phyloP scores from a whole-genome alignment of 2,113 vertebrate genomes.

The Charina bottae region DNA sequence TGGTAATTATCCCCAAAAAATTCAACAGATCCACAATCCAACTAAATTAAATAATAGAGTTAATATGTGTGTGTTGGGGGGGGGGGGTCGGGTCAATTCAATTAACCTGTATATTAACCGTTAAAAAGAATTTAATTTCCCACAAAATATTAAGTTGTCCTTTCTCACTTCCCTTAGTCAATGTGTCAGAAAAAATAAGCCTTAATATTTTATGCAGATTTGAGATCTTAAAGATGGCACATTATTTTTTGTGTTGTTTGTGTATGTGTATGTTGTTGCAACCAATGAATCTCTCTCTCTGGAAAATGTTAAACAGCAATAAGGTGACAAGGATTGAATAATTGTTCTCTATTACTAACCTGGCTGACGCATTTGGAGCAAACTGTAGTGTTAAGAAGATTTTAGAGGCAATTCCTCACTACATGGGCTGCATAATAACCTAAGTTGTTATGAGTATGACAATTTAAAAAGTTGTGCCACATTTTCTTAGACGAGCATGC shows the following conservation, averaged over 20 bases:
- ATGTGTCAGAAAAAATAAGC: not conserved
- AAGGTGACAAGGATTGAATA: not conserved
- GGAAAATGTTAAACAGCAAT: not conserved
- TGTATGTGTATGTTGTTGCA: not conserved
- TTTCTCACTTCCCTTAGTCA: not conserved
- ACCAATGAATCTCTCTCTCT: not conserved
- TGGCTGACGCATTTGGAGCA: not conserved
- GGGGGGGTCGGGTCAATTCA: not conserved
- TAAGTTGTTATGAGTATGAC: not conserved
- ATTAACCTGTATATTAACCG: not conserved
- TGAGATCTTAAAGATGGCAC: not conserved
- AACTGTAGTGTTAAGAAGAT: not conserved
- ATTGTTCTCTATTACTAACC: not conserved
- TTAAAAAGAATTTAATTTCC: not conserved
- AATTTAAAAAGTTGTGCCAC: not conserved
- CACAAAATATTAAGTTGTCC: not conserved
- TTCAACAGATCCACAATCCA: not conserved
- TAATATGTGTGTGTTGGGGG: not conserved
- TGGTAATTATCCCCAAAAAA: not conserved
- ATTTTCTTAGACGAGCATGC: not conserved
- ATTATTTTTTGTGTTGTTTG: not conserved
- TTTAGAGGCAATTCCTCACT: not conserved
- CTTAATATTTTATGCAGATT: not conserved
- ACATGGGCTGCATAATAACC: not conserved
- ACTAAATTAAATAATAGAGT: not conserved